Evolutionary conservation across 2,888 invertebrate species (phyloP), one percentile per base, ranked within the genome.

Genomic region (Ophioninae sp.): DNA sequence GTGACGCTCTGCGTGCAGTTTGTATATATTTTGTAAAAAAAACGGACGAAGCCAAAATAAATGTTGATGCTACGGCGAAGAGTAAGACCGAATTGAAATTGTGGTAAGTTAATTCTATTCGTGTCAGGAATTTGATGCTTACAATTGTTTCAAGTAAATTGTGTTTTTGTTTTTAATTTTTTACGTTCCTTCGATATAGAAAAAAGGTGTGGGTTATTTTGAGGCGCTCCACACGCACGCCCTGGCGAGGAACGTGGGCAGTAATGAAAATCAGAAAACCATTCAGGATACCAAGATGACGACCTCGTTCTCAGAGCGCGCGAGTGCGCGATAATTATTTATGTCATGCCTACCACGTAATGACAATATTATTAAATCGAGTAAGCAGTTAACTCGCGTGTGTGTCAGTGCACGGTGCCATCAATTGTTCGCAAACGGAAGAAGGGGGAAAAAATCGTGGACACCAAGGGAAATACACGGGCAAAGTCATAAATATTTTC

Each of bases 231-330:
- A 44, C 5, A 23, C 39, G 37, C 9, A 37, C 23, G n/a, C 41
- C 10, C 41, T 51, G 17, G 76, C 6, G 17, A 23, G 67, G 22
- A 23, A 44, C 65, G 83, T 81, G 71, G 81, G 81, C 65, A 74
- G 78, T 63, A 79, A 84, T 72, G 78, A 84, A 78, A 71, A 81
- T 74, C 65, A 75, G 74, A 56, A 71, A 84, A 81, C 22, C 20
- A 20, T 61, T 64, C 20, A 37, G 61, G 20, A 65, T 37, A 37
- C 51, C 8, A 58, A 64, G 59, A 77, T 75, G 39, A 73, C 58
- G 83, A 58, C 74, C 83, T 81, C 81, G 81, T 72, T 78, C 64
- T 71, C 79, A 63, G 65, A 58, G 68, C 65, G 58, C 30, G 37
- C 17, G 68, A 41, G 58, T 20, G 39, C 10, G 78, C 67, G 37